Evolutionary conservation across 2,797 vertebrate species (phyloP), one percentile per base, ranked within the genome.

Genomic region (Melanotaenia nigrans): DNA sequence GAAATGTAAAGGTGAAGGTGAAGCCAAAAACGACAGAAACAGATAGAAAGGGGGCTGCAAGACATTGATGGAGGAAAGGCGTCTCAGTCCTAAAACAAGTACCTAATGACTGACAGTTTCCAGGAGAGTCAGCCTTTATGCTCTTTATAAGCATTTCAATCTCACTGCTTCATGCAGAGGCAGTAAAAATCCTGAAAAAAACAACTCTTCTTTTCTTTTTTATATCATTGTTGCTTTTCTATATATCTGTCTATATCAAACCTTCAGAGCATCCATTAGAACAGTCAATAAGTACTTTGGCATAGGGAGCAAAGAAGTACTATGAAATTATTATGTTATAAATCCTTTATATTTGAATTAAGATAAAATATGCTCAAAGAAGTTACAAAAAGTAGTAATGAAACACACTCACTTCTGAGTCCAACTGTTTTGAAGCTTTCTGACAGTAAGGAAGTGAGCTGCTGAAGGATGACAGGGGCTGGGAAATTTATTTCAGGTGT

Each of bases 81-180:
- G 55, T 71, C 55, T 74, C 49, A 54, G 45, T 69, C 22, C 49
- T n/a, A 53, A 75, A 78, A 71, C 33, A 72, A 71, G 53, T 35
- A 45, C 78, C 56, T 42, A 22, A 71, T 58, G 59, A 68, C 5
- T 82, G 80, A 79, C 76, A 77, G 62, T 57, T 78, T 83, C 70
- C 74, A 69, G 55, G 36, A 65, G 58, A 76, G 77, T 73, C 36
- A 11, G 61, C 73, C 84, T 84, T 85, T 51, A 78, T 78, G 56
- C 28, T 65, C 32, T 33, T 77, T 42, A 55, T 22, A 84, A 71
- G 75, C 70, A 82, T 82, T 78, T 85, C 65, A 79, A 75, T 61
- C 69, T 71, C 68, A 36, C 60, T 36, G 28, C 47, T 68, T 45
- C 64, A 40, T 71, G 55, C 67, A 65, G 61, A 75, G 40, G 59